Evolutionary conservation across 2,888 invertebrate genomes (phyloP).

Genomic region (Hoplodrina ambigua): DNA sequence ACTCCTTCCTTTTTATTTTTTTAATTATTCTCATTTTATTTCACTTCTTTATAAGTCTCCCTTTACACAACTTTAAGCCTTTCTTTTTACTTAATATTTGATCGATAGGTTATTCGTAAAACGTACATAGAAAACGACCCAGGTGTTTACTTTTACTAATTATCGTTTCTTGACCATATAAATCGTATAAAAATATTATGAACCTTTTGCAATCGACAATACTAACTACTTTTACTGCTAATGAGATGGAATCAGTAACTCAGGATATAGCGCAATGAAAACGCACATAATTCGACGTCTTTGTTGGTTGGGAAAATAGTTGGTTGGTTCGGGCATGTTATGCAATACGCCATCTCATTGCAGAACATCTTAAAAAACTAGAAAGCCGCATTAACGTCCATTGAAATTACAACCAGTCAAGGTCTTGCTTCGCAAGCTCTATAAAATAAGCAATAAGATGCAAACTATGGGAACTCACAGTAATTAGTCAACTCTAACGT

Average conservation of each 20-base stretch:
- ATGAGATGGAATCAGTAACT: neutral
- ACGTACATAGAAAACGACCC: neutral
- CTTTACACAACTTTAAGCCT: neutral
- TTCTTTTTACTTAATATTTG: neutral
- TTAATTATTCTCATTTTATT: neutral
- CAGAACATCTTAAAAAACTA: conserved; percentile 50
- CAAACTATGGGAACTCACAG: conserved; percentile 66
- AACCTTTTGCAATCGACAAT: conserved; percentile 13
- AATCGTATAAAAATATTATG: neutral
- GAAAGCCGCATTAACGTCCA: conserved; percentile 61
- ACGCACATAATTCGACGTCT: neutral
- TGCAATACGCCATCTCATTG: conserved; percentile 45
- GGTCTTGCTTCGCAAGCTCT: conserved; percentile 65
- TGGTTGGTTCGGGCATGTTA: conserved; percentile 7
- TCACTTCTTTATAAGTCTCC: neutral
- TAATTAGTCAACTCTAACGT: conserved; percentile 48
- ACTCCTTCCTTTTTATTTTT: neutral
- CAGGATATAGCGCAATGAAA: neutral
- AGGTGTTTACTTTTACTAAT: conserved; percentile 8
- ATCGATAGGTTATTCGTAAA: neutral
- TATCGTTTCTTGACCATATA: neutral
- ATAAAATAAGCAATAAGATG: conserved; percentile 62
- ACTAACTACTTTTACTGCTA: neutral
- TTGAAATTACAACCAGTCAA: conserved; percentile 63
- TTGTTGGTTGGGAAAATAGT: conserved; percentile 11